Percentiles rank a stretch among this genome's conserved stretches.
These are phyloP conservation scores for Stenoptilia bipunctidactyla DNA, from an alignment of 2,888 invertebrate genomes.

Conservation along the genomic window DNA sequence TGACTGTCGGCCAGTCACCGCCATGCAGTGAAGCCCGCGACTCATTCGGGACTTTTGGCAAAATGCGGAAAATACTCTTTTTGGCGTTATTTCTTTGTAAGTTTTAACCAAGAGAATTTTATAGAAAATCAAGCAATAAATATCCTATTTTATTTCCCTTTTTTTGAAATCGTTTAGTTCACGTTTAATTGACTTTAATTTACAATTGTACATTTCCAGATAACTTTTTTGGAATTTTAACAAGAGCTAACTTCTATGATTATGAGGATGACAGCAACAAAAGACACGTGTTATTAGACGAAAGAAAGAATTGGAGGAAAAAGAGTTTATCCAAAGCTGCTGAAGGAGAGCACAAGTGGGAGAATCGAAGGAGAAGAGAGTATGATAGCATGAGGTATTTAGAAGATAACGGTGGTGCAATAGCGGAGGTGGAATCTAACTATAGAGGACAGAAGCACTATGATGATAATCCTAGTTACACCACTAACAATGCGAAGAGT, in stretches of 20 bases:
- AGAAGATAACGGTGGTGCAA: slow-evolving; percentile 32
- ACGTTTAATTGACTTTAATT: too few relatives aligned
- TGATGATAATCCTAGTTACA: slow-evolving; percentile 21
- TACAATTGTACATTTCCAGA: slow-evolving; percentile 26
- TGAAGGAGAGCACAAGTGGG: slow-evolving; percentile 37
- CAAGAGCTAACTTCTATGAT: slow-evolving; percentile 36
- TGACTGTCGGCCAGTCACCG: too few relatives aligned
- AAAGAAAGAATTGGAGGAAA: slow-evolving; percentile 51
- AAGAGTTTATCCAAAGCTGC: slow-evolving; percentile 34
- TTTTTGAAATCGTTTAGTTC: slow-evolving; percentile 14
- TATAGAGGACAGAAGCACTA: slow-evolving; percentile 32
- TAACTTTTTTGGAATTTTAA: slow-evolving; percentile 37
- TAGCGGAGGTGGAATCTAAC: slow-evolving; percentile 26
- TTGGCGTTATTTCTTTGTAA: slow-evolving; percentile 54
- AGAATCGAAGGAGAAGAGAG: slow-evolving; percentile 32
- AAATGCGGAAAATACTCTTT: slow-evolving; percentile 48
- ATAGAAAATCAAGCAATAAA: too few relatives aligned
- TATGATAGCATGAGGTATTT: slow-evolving; percentile 33
- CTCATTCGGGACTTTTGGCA: too few relatives aligned
- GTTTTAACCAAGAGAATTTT: too few relatives aligned
- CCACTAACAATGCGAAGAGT: slow-evolving; percentile 23
- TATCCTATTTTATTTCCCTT: too few relatives aligned
- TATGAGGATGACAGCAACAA: slow-evolving; percentile 34
- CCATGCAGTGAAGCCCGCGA: too few relatives aligned
- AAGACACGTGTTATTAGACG: slow-evolving; percentile 39